Evolutionary conservation across 2,888 invertebrate species (phyloP).

Genomic region (Eupithecia subumbrata): DNA sequence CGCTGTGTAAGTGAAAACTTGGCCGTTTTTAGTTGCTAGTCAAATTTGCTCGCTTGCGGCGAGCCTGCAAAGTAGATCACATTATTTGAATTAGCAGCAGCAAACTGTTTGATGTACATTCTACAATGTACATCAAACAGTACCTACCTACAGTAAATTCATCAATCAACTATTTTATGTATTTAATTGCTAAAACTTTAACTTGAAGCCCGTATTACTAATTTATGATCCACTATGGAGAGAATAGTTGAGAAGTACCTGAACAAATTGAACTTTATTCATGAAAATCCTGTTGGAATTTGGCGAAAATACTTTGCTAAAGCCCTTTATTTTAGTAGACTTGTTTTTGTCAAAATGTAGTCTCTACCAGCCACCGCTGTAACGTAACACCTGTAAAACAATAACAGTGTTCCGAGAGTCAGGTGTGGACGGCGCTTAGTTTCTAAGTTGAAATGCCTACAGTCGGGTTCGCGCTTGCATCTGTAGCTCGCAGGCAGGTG

Average conservation of each 20-base stretch:
- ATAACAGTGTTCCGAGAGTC: background rate
- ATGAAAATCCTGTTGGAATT: background rate
- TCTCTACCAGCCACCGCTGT: background rate
- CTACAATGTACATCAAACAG: too few species aligned
- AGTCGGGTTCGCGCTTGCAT: slow-evolving; percentile 9
- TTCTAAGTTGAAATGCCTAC: slow-evolving; percentile 23
- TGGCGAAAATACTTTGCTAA: background rate
- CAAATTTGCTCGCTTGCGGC: slow-evolving; percentile 31
- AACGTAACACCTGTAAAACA: background rate
- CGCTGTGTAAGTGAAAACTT: slow-evolving; percentile 15
- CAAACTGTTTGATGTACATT: slow-evolving; percentile 16
- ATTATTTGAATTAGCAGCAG: slow-evolving; percentile 40
- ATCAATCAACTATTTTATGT: slow-evolving; percentile 11
- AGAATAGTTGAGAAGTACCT: background rate
- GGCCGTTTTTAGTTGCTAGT: slow-evolving; percentile 32
- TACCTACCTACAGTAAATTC: too few species aligned
- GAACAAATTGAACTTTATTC: background rate
- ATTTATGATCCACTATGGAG: background rate
- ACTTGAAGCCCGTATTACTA: background rate
- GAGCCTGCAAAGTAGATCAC: slow-evolving; percentile 37
- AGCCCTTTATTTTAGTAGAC: background rate
- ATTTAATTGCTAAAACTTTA: slow-evolving; percentile 34
- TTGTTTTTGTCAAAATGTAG: background rate
- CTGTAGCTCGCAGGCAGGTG: background rate
- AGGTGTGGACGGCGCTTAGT: slow-evolving; percentile 13